phyloP scores from a whole-genome alignment of 2,888 invertebrate genomes.

The Julus scandinavius region DNA sequence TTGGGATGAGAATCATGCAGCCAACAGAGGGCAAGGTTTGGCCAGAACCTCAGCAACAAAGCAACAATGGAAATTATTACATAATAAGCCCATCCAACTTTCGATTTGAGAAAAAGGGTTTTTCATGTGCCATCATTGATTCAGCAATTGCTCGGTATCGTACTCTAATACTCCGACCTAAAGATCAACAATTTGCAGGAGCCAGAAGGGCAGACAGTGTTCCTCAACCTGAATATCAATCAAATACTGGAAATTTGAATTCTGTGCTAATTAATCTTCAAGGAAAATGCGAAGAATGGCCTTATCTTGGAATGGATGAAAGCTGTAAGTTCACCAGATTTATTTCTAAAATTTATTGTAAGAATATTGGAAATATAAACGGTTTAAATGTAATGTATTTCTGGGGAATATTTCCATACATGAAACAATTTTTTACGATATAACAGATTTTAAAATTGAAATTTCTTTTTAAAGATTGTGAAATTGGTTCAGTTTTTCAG shows the following conservation, averaged over 20 bases:
- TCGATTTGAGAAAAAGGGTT: constrained; percentile 31
- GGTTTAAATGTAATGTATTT: not conserved
- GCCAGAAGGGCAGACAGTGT: not conserved
- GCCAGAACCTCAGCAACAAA: constrained; percentile 45
- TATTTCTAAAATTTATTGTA: not conserved
- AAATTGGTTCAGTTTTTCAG: too few species aligned
- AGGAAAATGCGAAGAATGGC: constrained; percentile 74
- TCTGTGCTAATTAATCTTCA: constrained; percentile 54
- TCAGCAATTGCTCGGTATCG: constrained; percentile 9
- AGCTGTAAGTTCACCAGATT: constrained; percentile 72
- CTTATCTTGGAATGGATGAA: constrained; percentile 79
- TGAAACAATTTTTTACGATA: too few species aligned
- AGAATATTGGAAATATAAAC: too few species aligned
- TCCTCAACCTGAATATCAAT: not conserved
- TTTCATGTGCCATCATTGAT: not conserved
- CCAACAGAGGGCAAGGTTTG: constrained; percentile 43
- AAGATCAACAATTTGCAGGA: not conserved
- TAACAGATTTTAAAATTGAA: too few species aligned
- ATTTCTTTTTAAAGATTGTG: too few species aligned
- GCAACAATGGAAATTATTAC: not conserved
- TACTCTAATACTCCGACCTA: not conserved
- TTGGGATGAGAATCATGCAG: not conserved
- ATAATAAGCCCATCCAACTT: not conserved
- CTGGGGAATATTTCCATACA: not conserved
- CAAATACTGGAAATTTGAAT: not conserved